These are phyloP conservation scores for Oscheius sp. DNA, from an alignment of 2,888 invertebrate genomes.

Conservation along the genomic window DNA sequence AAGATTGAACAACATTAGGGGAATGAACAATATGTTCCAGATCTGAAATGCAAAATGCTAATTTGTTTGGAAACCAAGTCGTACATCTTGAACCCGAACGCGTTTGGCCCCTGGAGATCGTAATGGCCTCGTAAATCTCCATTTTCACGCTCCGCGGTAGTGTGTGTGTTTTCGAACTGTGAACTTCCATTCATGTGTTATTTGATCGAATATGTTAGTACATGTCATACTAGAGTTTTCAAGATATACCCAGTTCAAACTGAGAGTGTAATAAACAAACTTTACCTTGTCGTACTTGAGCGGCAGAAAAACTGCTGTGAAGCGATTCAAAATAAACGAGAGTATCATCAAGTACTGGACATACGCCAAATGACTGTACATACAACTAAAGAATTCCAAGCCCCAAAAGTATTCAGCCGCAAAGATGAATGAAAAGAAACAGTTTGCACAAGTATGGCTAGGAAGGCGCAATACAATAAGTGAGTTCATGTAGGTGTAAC, in stretches of 20 bases:
- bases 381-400: conserved; percentile 9
- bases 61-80: background rate
- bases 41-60: background rate
- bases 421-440: conserved; percentile 8
- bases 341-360: conserved; percentile 15
- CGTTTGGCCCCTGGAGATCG: no score
- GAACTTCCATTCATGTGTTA: no score
- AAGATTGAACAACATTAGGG: background rate
- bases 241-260: background rate
- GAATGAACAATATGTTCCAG: conserved; percentile 2
- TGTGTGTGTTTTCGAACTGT: no score
- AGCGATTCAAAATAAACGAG: conserved; percentile 16
- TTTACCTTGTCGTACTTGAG: background rate
- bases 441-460: background rate
- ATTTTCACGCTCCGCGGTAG: no score
- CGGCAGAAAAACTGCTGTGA: conserved; percentile 6
- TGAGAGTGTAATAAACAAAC: background rate
- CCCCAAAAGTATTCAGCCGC: background rate
- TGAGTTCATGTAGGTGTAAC: background rate
- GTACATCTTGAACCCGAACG: background rate
- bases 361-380: background rate
- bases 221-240: background rate
- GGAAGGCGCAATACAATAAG: conserved; percentile 4
- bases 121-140: no score
- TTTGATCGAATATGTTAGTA: background rate